Percentiles rank a stretch among this genome's conserved stretches.
phyloP scores from a whole-genome alignment of 2,888 invertebrate genomes.

The Drosophila austrosaltans region DNA sequence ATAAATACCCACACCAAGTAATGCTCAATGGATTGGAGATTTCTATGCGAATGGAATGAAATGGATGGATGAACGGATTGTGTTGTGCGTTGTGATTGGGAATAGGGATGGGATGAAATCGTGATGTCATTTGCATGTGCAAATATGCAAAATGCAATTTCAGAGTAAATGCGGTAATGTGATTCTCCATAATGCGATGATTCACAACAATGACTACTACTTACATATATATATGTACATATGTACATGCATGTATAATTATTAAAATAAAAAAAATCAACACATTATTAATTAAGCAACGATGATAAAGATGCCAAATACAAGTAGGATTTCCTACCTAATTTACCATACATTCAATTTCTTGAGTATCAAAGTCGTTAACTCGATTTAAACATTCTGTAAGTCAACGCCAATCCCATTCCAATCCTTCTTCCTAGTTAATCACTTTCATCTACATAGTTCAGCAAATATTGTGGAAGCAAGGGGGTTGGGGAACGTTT shows the following conservation, averaged over 20 bases:
- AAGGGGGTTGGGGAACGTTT: neutral
- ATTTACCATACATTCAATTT: neutral
- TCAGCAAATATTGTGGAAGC: neutral
- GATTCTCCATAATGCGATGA: neutral
- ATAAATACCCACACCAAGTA: constrained; percentile 7
- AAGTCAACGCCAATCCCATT: neutral
- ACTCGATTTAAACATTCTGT: neutral
- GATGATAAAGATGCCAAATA: neutral
- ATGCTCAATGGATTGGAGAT: constrained; percentile 9
- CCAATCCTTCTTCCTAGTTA: neutral
- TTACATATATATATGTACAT: neutral
- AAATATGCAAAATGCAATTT: constrained; percentile 1
- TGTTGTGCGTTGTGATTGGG: neutral
- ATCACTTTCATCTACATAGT: neutral
- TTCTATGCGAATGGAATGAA: neutral
- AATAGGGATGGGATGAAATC: neutral
- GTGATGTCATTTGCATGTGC: constrained; percentile 10
- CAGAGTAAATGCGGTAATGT: neutral
- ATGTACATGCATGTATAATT: no score
- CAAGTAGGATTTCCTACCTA: neutral
- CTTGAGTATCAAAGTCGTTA: neutral
- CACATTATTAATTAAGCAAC: neutral
- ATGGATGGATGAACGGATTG: neutral
- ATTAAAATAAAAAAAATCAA: no score
- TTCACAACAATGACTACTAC: neutral